Base-by-base conservation (phyloP, 1,140 invertebrate species). In the Aleiodes sp. region DNA sequence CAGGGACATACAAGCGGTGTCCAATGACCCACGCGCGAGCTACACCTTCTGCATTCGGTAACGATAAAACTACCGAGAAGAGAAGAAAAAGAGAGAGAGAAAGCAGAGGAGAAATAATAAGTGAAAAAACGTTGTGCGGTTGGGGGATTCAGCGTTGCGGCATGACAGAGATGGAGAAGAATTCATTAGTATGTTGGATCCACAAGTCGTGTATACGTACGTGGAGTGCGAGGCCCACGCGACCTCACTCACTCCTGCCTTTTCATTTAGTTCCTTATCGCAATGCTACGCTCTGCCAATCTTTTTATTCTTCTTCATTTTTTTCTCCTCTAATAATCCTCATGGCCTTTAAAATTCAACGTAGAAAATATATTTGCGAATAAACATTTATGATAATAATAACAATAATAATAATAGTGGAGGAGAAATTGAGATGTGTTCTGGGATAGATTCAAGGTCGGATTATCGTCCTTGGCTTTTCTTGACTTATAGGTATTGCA, bases 151-250 rank as follows among this genome's bases (percentile, higher is more conserved):
- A 26, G 8, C 21, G 24, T 26, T 19, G 29, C 12, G 6, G 39
- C 29, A 16, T 35, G 19, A 65, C 33, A 59, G 33, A 64, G 46
- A 64, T 16, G 24, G 21, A 1, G 31, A 39, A 57, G 41, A 46
- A 63, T 64, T 70, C 68, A 70, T 70, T 70, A 70, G 68, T 70
- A 70, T 64, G 43, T 70, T 64, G 68, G 35, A 35, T 57, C 52
- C 33, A 33, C 28, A 24, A 63, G 39, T 59, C 16, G 39, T 56
- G 61, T 70, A 57, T n/a, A n/a, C n/a, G 37, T 43, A 69, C 59
- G 59, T 68, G 66, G 43, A 60, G 67, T 68, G 66, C 41, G 60
- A 69, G 24, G 43, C 67, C 67, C 67, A 69, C 67, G 60, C 60
- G 67, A 69, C 67, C 60, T 56, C 60, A 52, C 63, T 65, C 63